These are phyloP conservation scores for Drosophila arizonae DNA, from an alignment of 1,140 invertebrate species.

Conservation along the genomic window DNA sequence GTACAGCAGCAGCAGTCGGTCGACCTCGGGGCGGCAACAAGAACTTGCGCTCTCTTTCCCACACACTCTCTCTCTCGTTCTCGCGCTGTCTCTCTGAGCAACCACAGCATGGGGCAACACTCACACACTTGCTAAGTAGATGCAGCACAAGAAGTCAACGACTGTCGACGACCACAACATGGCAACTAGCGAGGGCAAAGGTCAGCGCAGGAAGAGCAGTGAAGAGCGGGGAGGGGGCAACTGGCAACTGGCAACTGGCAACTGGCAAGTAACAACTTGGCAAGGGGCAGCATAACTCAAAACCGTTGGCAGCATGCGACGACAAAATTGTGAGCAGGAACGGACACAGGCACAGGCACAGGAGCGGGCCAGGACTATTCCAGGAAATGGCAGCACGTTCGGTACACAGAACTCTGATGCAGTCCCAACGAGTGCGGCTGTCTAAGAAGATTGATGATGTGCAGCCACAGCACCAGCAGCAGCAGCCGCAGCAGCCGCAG, in stretches of 20 bases:
- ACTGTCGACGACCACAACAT: conserved; percentile 60
- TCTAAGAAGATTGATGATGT: conserved; percentile 81
- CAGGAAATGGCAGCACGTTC: conserved; percentile 74
- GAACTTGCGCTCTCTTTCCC: background rate
- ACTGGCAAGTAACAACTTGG: conserved; percentile 35
- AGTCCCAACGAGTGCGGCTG: conserved; percentile 58
- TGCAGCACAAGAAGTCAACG: conserved; percentile 60
- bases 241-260: conserved; percentile 15
- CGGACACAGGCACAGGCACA: conserved; percentile 5
- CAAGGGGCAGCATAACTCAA: conserved; percentile 64
- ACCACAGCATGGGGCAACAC: conserved; percentile 8
- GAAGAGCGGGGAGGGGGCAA: background rate
- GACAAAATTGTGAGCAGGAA: conserved; percentile 64
- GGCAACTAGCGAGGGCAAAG: conserved; percentile 22
- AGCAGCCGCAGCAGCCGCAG: background rate
- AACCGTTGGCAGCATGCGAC: conserved; percentile 64
- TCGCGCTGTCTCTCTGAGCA: background rate
- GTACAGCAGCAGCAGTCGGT: conserved; percentile 43
- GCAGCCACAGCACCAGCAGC: conserved; percentile 58
- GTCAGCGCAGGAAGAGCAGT: background rate
- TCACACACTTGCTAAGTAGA: conserved; percentile 39
- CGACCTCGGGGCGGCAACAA: conserved; percentile 8
- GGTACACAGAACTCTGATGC: conserved; percentile 70
- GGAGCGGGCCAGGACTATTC: conserved; percentile 13
- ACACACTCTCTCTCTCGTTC: background rate